phyloP scores from a whole-genome alignment of 1,140 invertebrate genomes.

The Trigoniulus corallinus region DNA sequence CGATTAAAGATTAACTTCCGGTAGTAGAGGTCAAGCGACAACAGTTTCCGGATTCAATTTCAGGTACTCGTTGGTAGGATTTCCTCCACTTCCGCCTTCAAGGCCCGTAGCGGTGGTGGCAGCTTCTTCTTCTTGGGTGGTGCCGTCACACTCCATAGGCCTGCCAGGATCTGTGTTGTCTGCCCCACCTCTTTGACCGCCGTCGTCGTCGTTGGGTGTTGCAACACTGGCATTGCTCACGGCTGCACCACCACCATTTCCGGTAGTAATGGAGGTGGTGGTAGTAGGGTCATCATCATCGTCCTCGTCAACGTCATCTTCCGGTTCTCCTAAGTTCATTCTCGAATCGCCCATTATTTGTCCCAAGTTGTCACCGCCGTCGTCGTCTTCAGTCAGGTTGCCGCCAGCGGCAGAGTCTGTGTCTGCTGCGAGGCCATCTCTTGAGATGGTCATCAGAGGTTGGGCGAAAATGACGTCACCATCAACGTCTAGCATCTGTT shows the following conservation, averaged over 20 bases:
- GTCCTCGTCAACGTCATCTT: too few relatives aligned
- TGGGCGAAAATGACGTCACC: too few relatives aligned
- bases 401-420: constrained; percentile 4
- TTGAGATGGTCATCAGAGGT: too few relatives aligned
- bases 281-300: constrained; percentile 9
- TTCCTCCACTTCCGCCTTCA: constrained; percentile 3
- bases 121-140: constrained; percentile 1
- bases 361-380: constrained; percentile 6
- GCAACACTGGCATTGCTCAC: background rate
- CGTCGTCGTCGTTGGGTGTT: background rate
- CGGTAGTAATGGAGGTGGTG: background rate
- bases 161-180: background rate
- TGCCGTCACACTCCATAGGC: background rate
- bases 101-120: constrained; percentile 4
- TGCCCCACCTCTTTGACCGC: background rate
- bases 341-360: too few relatives aligned
- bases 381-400: constrained; percentile 10
- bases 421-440: constrained; percentile 5
- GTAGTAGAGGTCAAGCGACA: constrained; percentile 9
- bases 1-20: too few relatives aligned
- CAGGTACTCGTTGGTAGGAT: constrained; percentile 3
- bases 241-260: background rate
- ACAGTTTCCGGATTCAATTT: constrained; percentile 9
- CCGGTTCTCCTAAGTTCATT: too few relatives aligned
- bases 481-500: too few relatives aligned